phyloP scores from a whole-genome alignment of 2,888 invertebrate genomes.

The Pandemis corylana region DNA sequence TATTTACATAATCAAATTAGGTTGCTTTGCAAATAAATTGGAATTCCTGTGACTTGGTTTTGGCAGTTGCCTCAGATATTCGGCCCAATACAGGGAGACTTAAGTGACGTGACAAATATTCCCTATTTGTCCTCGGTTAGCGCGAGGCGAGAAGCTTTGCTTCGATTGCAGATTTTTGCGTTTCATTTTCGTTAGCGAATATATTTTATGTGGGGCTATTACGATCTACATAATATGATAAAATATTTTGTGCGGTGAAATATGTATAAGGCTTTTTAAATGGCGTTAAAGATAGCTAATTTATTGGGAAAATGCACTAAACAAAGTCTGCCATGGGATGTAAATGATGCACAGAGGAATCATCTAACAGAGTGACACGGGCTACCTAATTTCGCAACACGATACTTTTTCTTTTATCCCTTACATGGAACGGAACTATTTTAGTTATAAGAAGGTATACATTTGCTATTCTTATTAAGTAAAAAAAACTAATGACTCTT shows the following conservation, averaged over 20 bases:
- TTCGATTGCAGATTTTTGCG: conserved; percentile 28
- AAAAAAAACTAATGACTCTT: no score
- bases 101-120: conserved; percentile 40
- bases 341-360: no score
- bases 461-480: no score
- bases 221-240: not conserved
- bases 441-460: no score
- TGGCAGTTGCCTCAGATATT: conserved; percentile 22
- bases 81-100: conserved; percentile 20
- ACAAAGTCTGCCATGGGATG: no score
- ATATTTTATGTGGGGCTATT: conserved; percentile 12
- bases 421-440: no score
- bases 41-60: conserved; percentile 27
- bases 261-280: not conserved
- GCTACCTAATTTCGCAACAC: no score
- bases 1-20: conserved; percentile 2
- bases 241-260: not conserved
- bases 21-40: conserved; percentile 38
- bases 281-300: not conserved
- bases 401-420: no score
- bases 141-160: conserved; percentile 18
- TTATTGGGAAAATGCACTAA: not conserved
- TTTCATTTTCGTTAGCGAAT: conserved; percentile 3
- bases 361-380: no score
- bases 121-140: conserved; percentile 29